Conservation (phyloP, 2,888 invertebrate genomes). For the Habrosyne pyritoides region DNA sequence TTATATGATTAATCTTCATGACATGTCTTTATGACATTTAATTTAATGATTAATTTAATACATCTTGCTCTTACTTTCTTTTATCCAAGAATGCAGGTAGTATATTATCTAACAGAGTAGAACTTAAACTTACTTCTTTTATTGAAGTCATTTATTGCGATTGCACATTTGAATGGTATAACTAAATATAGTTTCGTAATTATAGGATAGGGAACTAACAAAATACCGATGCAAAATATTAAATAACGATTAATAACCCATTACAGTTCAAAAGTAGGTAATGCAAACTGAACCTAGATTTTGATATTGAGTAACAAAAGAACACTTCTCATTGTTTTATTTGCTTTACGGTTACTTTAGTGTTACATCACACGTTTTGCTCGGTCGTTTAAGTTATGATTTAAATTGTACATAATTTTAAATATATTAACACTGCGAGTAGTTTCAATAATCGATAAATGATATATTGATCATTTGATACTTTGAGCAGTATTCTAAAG, state of each 20-base stretch:
- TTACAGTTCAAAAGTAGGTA: not conserved
- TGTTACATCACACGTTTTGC: not conserved
- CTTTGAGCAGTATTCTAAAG: too few relatives aligned
- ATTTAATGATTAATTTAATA: too few relatives aligned
- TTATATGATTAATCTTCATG: too few relatives aligned
- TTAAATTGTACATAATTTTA: not conserved
- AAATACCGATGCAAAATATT: not conserved
- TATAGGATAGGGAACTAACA: not conserved
- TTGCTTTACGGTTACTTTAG: not conserved
- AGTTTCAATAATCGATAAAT: too few relatives aligned
- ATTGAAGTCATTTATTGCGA: not conserved
- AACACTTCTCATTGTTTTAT: not conserved
- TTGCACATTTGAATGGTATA: not conserved
- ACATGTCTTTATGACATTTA: too few relatives aligned
- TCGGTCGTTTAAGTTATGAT: not conserved
- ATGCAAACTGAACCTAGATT: not conserved
- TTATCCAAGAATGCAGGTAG: too few relatives aligned
- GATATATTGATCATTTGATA: too few relatives aligned
- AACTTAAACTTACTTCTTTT: too few relatives aligned
- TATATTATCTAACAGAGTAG: not conserved
- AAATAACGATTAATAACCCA: not conserved
- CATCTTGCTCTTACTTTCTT: too few relatives aligned
- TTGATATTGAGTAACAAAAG: not conserved
- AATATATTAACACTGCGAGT: not conserved
- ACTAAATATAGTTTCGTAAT: not conserved